phyloP scores from a whole-genome alignment of 2,113 vertebrate genomes.

The Colinus virginianus region DNA sequence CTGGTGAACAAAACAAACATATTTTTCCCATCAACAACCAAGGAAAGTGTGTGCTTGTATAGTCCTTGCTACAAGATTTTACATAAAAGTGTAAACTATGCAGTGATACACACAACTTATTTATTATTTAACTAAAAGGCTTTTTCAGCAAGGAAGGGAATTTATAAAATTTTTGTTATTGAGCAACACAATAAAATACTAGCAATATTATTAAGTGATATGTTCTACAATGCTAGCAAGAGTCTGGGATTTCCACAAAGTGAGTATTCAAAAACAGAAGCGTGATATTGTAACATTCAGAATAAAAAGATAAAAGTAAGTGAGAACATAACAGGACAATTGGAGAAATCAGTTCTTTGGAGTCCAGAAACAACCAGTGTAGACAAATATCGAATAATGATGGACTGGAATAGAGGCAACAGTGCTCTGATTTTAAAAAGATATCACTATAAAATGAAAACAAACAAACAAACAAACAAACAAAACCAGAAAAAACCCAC shows the following conservation, averaged over 20 bases:
- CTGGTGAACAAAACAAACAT: neutral
- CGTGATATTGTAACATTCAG: neutral
- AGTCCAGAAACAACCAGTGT: neutral
- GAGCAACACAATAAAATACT: neutral
- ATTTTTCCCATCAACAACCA: neutral
- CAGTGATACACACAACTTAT: neutral
- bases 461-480: neutral
- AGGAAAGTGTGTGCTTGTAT: neutral
- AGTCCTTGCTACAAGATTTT: neutral
- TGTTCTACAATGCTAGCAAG: neutral
- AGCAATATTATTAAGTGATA: neutral
- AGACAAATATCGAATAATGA: neutral
- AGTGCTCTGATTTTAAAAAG: neutral
- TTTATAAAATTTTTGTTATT: neutral
- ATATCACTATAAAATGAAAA: neutral
- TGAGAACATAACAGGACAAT: neutral
- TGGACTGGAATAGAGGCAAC: neutral
- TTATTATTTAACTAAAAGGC: neutral
- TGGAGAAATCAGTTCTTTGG: neutral
- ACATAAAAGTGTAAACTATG: neutral
- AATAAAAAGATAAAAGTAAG: neutral
- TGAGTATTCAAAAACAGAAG: neutral
- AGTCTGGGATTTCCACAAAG: neutral
- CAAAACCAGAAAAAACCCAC: accelerated
- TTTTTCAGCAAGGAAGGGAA: neutral